Percentiles rank a stretch among this genome's conserved stretches.
These are phyloP conservation scores for Phenganax marumi DNA, from an alignment of 92 coral and sea anemone species.

Conservation along the genomic window DNA sequence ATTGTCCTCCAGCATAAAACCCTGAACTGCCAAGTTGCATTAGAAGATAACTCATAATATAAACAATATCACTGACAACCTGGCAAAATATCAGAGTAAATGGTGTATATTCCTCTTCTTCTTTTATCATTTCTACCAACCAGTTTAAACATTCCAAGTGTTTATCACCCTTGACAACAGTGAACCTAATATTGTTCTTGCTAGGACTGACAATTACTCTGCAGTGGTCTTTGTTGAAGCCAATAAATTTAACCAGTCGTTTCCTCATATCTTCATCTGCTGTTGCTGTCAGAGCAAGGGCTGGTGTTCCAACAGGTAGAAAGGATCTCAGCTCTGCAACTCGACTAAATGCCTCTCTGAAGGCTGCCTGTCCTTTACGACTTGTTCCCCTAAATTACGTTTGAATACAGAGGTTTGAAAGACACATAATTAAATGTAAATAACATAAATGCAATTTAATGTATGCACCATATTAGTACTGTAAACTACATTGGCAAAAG, in stretches of 20 bases:
- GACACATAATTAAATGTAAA: neutral
- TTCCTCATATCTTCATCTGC: constrained; percentile 36
- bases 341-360: constrained; percentile 44
- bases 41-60: constrained; percentile 29
- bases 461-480: too few relatives aligned
- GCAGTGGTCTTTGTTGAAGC: neutral
- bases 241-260: constrained; percentile 33
- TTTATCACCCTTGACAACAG: constrained; percentile 39
- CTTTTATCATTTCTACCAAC: constrained; percentile 34
- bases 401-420: neutral
- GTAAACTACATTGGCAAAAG: too few relatives aligned
- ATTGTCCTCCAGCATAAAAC: too few relatives aligned
- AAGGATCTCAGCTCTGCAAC: constrained; percentile 31
- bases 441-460: neutral
- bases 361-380: constrained; percentile 54
- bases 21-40: constrained; percentile 42
- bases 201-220: constrained; percentile 41
- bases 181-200: constrained; percentile 50
- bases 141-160: constrained; percentile 45
- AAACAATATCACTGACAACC: constrained; percentile 50
- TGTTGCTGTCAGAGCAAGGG: constrained; percentile 44
- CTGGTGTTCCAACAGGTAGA: constrained; percentile 28
- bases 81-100: constrained; percentile 52
- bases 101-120: constrained; percentile 39
- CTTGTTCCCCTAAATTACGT: constrained; percentile 42